Evolutionary conservation across 1,140 invertebrate species (phyloP).

Genomic region (Mya arenaria): DNA sequence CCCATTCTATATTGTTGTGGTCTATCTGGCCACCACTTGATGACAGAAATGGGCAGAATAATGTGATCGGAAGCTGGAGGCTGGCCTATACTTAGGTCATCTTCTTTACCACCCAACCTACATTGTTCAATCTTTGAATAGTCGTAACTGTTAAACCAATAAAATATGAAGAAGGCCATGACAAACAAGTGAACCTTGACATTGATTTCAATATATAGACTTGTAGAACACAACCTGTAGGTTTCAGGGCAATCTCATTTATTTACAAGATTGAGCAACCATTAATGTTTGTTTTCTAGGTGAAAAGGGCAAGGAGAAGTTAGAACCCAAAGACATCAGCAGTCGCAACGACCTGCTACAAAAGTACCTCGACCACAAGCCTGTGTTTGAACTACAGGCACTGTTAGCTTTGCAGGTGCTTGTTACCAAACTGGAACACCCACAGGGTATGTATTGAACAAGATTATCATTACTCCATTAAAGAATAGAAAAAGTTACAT

Average conservation of each 20-base stretch:
- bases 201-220: no score
- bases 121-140: neutral
- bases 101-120: neutral
- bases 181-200: no score
- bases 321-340: conserved; percentile 71
- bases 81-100: neutral
- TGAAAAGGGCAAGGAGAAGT: conserved; percentile 60
- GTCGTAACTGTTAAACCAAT: no score
- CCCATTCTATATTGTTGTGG: no score
- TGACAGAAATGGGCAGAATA: neutral
- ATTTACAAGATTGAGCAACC: no score
- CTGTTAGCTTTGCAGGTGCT: conserved; percentile 91
- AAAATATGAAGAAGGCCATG: no score
- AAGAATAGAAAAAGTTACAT: no score
- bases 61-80: neutral
- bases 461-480: neutral
- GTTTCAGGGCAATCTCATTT: neutral
- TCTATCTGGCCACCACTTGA: neutral
- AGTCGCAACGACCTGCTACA: conserved; percentile 85
- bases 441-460: conserved; percentile 84
- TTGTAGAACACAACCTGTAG: no score
- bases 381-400: conserved; percentile 89
- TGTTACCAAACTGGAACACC: conserved; percentile 87
- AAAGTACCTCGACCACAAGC: conserved; percentile 88
- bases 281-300: conserved; percentile 46